phyloP scores from a whole-genome alignment of 2,113 vertebrate species.

The Alectura lathami region DNA sequence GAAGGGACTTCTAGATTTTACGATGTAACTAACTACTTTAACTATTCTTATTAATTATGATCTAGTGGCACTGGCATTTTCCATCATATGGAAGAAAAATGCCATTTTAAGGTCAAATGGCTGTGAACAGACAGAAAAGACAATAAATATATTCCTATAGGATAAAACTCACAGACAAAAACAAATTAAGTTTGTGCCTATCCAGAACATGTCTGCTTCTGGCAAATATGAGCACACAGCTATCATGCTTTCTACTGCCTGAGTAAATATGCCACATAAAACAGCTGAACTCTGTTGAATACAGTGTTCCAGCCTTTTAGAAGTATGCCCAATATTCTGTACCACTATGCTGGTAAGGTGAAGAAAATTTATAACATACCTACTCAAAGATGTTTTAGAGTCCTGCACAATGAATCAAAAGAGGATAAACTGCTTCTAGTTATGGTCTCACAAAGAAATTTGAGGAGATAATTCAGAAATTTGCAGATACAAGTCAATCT shows the following conservation, averaged over 20 bases:
- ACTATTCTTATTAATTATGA: background rate
- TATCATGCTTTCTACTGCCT: background rate
- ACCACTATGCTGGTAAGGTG: background rate
- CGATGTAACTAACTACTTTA: background rate
- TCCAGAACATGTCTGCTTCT: background rate
- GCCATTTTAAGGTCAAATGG: background rate
- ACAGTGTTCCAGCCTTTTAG: background rate
- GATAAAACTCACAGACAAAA: background rate
- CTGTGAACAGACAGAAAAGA: background rate
- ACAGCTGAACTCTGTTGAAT: background rate
- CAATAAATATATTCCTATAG: background rate
- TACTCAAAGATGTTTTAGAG: background rate
- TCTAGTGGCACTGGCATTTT: background rate
- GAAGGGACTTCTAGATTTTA: background rate
- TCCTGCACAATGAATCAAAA: background rate
- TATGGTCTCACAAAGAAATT: background rate
- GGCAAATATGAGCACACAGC: background rate
- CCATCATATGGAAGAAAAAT: background rate
- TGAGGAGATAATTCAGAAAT: background rate
- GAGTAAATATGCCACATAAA: background rate
- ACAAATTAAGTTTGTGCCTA: background rate
- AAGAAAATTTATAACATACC: background rate
- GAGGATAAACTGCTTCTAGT: background rate
- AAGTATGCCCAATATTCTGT: fast-evolving
- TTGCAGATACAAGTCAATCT: background rate